These are phyloP conservation scores for Catostomus latipinnis DNA, from an alignment of 2,797 vertebrate genomes.

Conservation along the genomic window DNA sequence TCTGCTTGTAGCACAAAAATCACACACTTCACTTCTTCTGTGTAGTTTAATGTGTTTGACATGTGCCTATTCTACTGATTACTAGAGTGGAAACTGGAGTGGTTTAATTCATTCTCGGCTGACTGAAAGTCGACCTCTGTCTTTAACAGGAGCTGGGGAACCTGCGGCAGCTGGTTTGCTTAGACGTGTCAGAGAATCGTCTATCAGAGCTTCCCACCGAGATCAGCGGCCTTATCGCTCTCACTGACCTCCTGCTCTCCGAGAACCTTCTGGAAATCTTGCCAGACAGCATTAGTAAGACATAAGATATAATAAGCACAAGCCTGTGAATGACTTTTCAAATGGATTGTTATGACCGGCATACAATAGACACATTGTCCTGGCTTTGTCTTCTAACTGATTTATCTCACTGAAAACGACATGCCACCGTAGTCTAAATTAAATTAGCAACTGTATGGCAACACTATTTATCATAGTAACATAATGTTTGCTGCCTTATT, in stretches of 20 bases:
- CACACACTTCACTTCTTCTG: not conserved
- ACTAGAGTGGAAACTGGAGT: not conserved
- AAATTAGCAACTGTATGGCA: not conserved
- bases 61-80: conserved; percentile 13
- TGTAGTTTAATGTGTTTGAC: conserved; percentile 16
- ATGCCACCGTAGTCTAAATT: not conserved
- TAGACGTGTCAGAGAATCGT: conserved; percentile 95
- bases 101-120: conserved; percentile 14
- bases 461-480: conserved; percentile 3
- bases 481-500: not conserved
- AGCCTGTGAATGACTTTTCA: not conserved
- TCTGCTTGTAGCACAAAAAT: no score
- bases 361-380: conserved; percentile 15
- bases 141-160: conserved; percentile 90
- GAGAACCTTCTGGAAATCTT: conserved; percentile 89
- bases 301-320: not conserved
- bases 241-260: conserved; percentile 94
- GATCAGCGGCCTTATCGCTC: conserved; percentile 88
- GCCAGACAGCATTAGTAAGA: conserved; percentile 92
- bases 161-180: conserved; percentile 90
- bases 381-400: not conserved
- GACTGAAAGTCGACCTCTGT: conserved; percentile 39
- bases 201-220: conserved; percentile 89
- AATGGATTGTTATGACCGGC: not conserved
- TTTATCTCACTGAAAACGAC: no score